These are phyloP conservation scores for Nomada fucata DNA, from an alignment of 2,888 invertebrate species.

Conservation along the genomic window DNA sequence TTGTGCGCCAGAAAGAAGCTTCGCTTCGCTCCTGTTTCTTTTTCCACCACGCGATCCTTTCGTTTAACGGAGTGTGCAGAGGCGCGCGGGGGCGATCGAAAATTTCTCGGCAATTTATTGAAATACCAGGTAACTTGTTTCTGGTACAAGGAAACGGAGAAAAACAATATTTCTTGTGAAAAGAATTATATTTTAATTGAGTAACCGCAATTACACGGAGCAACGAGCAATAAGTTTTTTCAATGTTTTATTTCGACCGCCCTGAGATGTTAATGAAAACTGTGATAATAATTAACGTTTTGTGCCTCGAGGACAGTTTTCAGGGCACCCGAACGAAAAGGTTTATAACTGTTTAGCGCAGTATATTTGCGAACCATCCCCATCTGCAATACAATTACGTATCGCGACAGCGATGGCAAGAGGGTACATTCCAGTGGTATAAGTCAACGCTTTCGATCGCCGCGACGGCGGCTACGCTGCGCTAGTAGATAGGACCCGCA, in stretches of 20 bases:
- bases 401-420: neutral
- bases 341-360: too few relatives aligned
- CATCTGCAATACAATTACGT: neutral
- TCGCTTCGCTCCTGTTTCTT: constrained; percentile 12
- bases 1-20: constrained; percentile 43
- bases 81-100: neutral
- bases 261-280: too few relatives aligned
- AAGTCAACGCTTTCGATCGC: neutral
- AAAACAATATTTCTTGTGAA: too few relatives aligned
- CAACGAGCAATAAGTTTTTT: neutral
- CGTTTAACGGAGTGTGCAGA: neutral
- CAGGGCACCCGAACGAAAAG: too few relatives aligned
- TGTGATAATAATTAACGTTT: too few relatives aligned
- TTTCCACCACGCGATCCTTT: neutral
- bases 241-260: neutral
- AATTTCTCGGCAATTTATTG: neutral
- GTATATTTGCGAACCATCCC: too few relatives aligned
- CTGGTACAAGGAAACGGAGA: too few relatives aligned
- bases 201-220: too few relatives aligned
- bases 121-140: too few relatives aligned
- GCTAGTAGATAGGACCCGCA: neutral
- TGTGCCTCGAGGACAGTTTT: too few relatives aligned
- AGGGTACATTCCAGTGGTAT: neutral
- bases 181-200: too few relatives aligned
- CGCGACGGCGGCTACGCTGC: neutral